Percentiles rank a stretch among this genome's conserved stretches.
These are phyloP conservation scores for Hassar affinis DNA, from an alignment of 2,113 vertebrate species.

Conservation along the genomic window DNA sequence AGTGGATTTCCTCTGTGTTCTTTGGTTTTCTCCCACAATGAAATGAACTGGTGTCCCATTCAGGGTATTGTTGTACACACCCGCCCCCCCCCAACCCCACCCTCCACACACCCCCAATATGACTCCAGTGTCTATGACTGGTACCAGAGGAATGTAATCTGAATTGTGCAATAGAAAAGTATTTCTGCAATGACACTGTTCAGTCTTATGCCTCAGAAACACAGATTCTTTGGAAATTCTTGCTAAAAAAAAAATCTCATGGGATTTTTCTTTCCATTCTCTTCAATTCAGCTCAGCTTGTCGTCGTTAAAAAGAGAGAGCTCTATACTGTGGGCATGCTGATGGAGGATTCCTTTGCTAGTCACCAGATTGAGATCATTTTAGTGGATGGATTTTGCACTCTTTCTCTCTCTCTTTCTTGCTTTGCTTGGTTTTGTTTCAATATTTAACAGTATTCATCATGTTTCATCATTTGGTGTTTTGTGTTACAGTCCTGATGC, in stretches of 20 bases:
- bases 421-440: not conserved
- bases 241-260: not conserved
- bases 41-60: no score
- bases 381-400: not conserved
- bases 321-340: not conserved
- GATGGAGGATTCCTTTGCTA: not conserved
- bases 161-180: slow-evolving; percentile 9
- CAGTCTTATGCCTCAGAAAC: not conserved
- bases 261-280: not conserved
- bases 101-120: not conserved
- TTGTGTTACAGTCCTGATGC: not conserved
- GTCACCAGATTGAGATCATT: not conserved
- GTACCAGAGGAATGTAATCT: not conserved
- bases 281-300: not conserved
- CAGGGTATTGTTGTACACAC: no score
- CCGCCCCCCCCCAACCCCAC: no score
- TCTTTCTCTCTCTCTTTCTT: not conserved
- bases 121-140: not conserved
- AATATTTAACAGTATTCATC: not conserved
- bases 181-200: slow-evolving; percentile 18
- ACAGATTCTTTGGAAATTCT: slow-evolving; percentile 6
- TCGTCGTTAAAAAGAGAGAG: not conserved
- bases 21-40: not conserved
- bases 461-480: not conserved
- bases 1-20: not conserved